These are phyloP conservation scores for Muricea muricata DNA, from an alignment of 92 coral and sea anemone genomes.

Conservation along the genomic window DNA sequence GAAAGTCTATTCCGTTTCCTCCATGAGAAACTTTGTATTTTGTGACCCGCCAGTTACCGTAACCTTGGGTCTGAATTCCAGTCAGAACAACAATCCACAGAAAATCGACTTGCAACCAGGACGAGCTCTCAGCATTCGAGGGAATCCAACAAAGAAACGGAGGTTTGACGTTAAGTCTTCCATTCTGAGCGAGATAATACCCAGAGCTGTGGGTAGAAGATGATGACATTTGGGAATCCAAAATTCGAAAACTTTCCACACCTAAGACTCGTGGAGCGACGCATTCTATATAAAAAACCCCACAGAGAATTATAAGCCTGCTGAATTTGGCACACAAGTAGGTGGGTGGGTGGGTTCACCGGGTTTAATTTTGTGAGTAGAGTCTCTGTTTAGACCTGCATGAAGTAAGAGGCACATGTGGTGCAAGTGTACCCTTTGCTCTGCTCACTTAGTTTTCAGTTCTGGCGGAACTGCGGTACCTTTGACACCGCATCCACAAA, in stretches of 20 bases:
- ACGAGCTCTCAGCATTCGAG: not conserved
- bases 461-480: too few species aligned
- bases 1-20: constrained; percentile 59
- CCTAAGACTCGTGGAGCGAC: not conserved
- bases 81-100: constrained; percentile 55
- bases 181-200: not conserved
- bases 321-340: too few species aligned
- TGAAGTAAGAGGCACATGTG: too few species aligned
- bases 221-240: not conserved
- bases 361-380: too few species aligned
- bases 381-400: too few species aligned
- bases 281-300: not conserved
- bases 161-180: not conserved
- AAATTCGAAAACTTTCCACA: not conserved
- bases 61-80: constrained; percentile 65
- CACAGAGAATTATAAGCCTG: too few species aligned
- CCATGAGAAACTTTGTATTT: constrained; percentile 61
- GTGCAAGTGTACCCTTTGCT: too few species aligned
- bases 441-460: too few species aligned
- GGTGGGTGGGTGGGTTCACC: too few species aligned
- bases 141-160: not conserved
- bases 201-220: not conserved
- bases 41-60: not conserved
- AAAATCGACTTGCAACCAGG: constrained; percentile 50
- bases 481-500: too few species aligned